Percentiles rank a stretch among this genome's conserved stretches.
Conservation (phyloP, 2,797 vertebrate species). For the Pantherophis alleghaniensis region DNA sequence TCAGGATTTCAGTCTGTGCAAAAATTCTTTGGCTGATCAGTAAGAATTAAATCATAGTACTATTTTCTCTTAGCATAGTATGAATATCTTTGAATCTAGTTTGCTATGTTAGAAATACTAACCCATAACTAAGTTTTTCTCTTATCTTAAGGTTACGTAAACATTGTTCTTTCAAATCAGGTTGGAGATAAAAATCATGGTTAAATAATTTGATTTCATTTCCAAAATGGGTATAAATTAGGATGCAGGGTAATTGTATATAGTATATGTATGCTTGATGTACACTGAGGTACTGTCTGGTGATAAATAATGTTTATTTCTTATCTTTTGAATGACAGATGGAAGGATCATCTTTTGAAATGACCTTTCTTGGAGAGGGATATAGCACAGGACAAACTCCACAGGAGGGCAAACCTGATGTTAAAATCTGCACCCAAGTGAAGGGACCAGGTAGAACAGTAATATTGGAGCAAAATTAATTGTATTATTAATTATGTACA, state of each 20-base stretch:
- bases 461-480: not conserved
- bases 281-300: not conserved
- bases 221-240: not conserved
- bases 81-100: not conserved
- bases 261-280: not conserved
- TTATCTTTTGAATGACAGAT: conserved; percentile 75
- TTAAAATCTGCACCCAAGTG: conserved; percentile 88
- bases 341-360: conserved; percentile 84
- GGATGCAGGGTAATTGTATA: not conserved
- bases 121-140: not conserved
- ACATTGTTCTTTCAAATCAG: not conserved
- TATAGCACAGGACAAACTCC: conserved; percentile 81
- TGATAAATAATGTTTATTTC: not conserved
- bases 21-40: not conserved
- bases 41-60: not conserved
- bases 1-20: not conserved
- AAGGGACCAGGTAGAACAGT: conserved; percentile 86
- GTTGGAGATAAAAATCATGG: not conserved
- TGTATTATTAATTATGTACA: not conserved
- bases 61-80: not conserved
- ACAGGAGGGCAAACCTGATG: conserved; percentile 80
- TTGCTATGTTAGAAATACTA: not conserved
- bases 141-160: not conserved
- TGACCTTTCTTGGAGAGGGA: conserved; percentile 89
- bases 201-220: not conserved